These are phyloP conservation scores for Drosophila truncata DNA, from an alignment of 1,140 invertebrate species.

Conservation along the genomic window DNA sequence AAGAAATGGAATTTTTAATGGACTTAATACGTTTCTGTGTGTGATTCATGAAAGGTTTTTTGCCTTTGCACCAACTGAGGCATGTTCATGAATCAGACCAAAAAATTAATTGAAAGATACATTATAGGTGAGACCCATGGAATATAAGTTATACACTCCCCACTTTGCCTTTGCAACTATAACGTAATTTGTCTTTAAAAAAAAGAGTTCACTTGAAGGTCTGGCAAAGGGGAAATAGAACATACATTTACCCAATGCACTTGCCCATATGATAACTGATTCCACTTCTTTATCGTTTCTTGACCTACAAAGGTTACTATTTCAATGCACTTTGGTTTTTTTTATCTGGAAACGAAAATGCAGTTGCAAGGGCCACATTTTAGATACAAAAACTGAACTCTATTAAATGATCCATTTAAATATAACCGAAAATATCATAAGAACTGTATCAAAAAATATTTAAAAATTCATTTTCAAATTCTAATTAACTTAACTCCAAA, in stretches of 20 bases:
- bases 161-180: conserved; percentile 5
- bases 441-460: not conserved
- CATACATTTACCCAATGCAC: not conserved
- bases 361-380: not conserved
- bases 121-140: not conserved
- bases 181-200: conserved; percentile 5
- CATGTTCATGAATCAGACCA: conserved; percentile 26
- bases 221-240: not conserved
- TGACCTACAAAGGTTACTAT: conserved; percentile 25
- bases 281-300: conserved; percentile 20
- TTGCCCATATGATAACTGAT: not conserved
- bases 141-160: not conserved
- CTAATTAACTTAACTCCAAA: not conserved
- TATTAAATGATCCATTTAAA: not conserved
- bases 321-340: conserved; percentile 17
- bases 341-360: conserved; percentile 8
- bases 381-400: not conserved
- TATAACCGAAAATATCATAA: not conserved
- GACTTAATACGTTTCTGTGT: conserved; percentile 8
- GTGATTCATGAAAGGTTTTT: conserved; percentile 27
- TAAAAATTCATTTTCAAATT: not conserved
- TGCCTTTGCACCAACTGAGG: conserved; percentile 23
- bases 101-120: conserved; percentile 8
- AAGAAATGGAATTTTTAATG: conserved; percentile 35
- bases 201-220: not conserved